Percentiles rank a stretch among this genome's conserved stretches.
Conservation (phyloP, 2,113 vertebrate genomes). For the Empidonax traillii region DNA sequence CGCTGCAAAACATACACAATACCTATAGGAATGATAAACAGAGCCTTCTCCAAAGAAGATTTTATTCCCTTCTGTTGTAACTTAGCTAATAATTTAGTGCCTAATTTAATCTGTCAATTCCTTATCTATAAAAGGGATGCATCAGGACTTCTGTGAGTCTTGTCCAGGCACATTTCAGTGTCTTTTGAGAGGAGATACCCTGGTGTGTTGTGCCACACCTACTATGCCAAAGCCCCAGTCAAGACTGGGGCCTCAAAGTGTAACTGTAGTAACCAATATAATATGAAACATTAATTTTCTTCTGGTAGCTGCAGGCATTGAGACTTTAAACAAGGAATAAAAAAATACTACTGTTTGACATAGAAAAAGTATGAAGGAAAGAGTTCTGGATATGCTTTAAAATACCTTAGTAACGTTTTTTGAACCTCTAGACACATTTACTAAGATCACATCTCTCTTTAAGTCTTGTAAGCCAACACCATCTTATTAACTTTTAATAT, state of each 20-base stretch:
- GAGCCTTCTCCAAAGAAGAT: not conserved
- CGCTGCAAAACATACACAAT: slow-evolving; percentile 53
- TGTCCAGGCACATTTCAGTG: not conserved
- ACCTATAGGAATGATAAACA: slow-evolving; percentile 44
- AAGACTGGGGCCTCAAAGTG: not conserved
- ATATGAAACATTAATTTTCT: not conserved
- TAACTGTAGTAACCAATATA: not conserved
- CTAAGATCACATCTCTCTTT: not conserved
- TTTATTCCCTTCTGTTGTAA: not conserved
- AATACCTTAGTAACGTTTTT: not conserved
- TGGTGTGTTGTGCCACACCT: not conserved
- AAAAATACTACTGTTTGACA: not conserved
- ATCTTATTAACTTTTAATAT: slow-evolving; percentile 67
- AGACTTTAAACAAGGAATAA: slow-evolving; percentile 3
- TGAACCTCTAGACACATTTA: not conserved
- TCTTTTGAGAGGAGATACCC: not conserved
- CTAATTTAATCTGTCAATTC: slow-evolving; percentile 21
- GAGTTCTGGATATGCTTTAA: not conserved
- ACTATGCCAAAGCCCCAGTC: not conserved
- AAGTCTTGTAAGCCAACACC: slow-evolving; percentile 12
- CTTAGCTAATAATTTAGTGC: not conserved
- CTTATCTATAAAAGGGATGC: slow-evolving; percentile 4
- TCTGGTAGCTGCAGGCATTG: not conserved
- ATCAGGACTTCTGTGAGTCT: not conserved
- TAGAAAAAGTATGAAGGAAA: not conserved